Percentiles rank a stretch among this genome's conserved stretches.
phyloP scores from a whole-genome alignment of 23 tunicate species.

The Halocynthia aurantium region DNA sequence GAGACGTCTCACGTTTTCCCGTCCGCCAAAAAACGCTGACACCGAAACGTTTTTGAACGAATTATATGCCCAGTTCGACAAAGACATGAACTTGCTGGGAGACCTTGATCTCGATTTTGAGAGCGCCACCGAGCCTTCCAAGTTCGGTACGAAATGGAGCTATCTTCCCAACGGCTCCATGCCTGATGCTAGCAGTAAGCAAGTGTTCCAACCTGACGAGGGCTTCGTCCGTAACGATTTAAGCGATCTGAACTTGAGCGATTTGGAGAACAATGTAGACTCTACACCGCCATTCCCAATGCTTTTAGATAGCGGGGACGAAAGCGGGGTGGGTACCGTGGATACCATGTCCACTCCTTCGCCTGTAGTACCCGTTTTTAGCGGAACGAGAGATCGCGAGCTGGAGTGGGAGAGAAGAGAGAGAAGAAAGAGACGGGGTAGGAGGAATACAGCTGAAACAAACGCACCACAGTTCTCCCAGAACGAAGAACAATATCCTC shows the following conservation, averaged over 20 bases:
- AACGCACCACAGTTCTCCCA: conserved; percentile 2
- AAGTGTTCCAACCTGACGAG: conserved; percentile 2
- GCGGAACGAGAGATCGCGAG: conserved; percentile 14
- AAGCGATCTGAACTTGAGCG: conserved; percentile 26
- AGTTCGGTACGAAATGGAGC: conserved; percentile 83
- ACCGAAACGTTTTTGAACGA: conserved; percentile 79
- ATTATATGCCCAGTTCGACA: conserved; percentile 80
- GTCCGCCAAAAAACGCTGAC: conserved; percentile 71
- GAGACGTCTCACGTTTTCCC: conserved; percentile 61
- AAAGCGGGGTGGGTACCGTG: conserved; percentile 18
- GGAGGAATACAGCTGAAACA: conserved; percentile 4
- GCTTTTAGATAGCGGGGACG: conserved; percentile 16
- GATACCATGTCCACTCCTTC: conserved; percentile 14
- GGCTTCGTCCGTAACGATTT: neutral
- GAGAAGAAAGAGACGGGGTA: conserved; percentile 6
- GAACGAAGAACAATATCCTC: neutral
- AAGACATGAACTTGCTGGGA: conserved; percentile 61
- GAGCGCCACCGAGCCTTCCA: conserved; percentile 2
- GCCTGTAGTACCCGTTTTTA: neutral
- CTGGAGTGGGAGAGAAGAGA: conserved; percentile 24
- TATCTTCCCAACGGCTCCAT: conserved; percentile 37
- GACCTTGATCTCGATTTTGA: conserved; percentile 45
- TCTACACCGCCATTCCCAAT: conserved; percentile 17
- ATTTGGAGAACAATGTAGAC: conserved; percentile 9
- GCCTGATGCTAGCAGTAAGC: neutral